Conservation (phyloP, 1,140 invertebrate genomes). For the Ceratina australensis region DNA sequence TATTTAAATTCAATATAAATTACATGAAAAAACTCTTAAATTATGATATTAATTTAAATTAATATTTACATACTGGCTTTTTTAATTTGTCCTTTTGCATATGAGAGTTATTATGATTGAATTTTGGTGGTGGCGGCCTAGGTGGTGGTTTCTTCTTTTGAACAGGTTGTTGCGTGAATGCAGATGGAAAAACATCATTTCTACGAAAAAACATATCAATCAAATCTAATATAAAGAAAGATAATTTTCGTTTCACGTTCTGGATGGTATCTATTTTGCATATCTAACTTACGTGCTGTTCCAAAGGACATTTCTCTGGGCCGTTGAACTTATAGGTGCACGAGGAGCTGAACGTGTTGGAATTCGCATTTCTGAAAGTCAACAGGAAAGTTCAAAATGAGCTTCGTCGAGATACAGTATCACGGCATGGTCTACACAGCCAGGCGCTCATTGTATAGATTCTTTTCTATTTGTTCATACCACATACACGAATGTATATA, state of each 20-base stretch:
- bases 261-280: background rate
- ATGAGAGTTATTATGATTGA: constrained; percentile 64
- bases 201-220: constrained; percentile 47
- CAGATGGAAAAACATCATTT: constrained; percentile 69
- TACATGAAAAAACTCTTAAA: background rate
- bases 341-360: constrained; percentile 74
- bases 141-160: constrained; percentile 78
- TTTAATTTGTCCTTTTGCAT: constrained; percentile 67
- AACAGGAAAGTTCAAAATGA: constrained; percentile 4
- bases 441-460: constrained; percentile 63
- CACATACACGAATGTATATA: constrained; percentile 4
- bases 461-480: constrained; percentile 26
- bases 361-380: constrained; percentile 73
- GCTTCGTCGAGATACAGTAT: constrained; percentile 11
- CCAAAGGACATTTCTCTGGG: constrained; percentile 66
- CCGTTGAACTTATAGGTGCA: constrained; percentile 64
- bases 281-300: constrained; percentile 67
- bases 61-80: constrained; percentile 68
- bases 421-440: constrained; percentile 44
- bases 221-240: background rate
- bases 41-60: background rate
- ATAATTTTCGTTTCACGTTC: background rate
- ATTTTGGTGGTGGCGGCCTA: constrained; percentile 76
- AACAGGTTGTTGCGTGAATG: constrained; percentile 56
- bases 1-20: constrained; percentile 48